Conservation (phyloP, 2,888 invertebrate genomes). For the Aricia artaxerxes region DNA sequence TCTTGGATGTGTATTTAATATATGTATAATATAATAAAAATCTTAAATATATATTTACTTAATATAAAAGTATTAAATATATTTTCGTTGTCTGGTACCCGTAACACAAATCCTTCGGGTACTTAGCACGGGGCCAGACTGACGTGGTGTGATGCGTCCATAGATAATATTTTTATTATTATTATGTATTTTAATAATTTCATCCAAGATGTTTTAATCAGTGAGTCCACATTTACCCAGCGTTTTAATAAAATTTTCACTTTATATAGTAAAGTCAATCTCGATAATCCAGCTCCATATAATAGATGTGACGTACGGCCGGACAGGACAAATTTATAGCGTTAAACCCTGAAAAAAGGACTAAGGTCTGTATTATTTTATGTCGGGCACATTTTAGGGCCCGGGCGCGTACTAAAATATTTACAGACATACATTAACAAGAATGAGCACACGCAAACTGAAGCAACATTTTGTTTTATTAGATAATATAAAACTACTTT, state of each 20-base stretch:
- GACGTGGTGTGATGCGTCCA: no score
- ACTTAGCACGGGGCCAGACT: no score
- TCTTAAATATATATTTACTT: no score
- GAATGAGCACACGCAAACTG: background rate
- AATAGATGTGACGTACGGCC: conserved; percentile 9
- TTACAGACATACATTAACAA: conserved; percentile 20
- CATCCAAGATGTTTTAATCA: background rate
- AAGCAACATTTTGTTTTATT: no score
- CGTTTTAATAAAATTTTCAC: conserved; percentile 1
- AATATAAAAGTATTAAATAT: no score
- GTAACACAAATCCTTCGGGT: no score
- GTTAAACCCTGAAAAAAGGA: conserved; percentile 13
- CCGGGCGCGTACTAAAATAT: conserved; percentile 18
- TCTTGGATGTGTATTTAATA: no score
- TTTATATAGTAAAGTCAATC: background rate
- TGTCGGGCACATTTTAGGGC: background rate
- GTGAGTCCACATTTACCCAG: background rate
- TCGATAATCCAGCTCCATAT: conserved; percentile 15
- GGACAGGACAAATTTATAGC: conserved; percentile 22
- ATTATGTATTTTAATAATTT: background rate
- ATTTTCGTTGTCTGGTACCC: no score
- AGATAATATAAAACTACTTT: no score
- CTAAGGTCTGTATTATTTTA: conserved; percentile 17
- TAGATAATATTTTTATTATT: no score
- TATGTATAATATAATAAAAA: no score